phyloP scores from a whole-genome alignment of 2,113 vertebrate species.

The Microtus richardsoni region DNA sequence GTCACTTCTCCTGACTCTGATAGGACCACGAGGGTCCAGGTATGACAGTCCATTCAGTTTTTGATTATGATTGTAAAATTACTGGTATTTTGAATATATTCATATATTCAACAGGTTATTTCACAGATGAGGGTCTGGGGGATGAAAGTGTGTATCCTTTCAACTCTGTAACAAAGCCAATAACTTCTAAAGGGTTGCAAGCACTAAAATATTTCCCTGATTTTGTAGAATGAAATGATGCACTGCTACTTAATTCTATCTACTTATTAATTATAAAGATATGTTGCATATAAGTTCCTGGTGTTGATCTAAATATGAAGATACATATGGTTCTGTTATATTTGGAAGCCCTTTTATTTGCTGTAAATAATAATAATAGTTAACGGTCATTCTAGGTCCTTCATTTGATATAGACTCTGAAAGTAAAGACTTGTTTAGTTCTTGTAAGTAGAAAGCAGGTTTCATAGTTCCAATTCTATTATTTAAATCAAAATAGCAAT shows the following conservation, averaged over 20 bases:
- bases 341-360: constrained; percentile 12
- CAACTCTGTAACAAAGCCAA: neutral
- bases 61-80: neutral
- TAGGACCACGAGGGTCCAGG: neutral
- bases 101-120: neutral
- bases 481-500: neutral
- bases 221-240: neutral
- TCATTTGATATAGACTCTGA: constrained; percentile 47
- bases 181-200: neutral
- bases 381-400: neutral
- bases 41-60: neutral
- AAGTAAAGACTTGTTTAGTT: constrained; percentile 21
- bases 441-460: neutral
- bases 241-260: neutral
- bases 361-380: neutral
- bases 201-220: neutral
- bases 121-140: neutral
- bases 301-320: neutral
- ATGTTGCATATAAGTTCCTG: neutral
- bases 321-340: neutral
- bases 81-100: neutral
- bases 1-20: neutral
- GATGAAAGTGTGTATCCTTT: neutral
- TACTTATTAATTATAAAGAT: neutral
- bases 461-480: neutral